phyloP scores from a whole-genome alignment of 1,140 invertebrate genomes.

The Bombyx mori region DNA sequence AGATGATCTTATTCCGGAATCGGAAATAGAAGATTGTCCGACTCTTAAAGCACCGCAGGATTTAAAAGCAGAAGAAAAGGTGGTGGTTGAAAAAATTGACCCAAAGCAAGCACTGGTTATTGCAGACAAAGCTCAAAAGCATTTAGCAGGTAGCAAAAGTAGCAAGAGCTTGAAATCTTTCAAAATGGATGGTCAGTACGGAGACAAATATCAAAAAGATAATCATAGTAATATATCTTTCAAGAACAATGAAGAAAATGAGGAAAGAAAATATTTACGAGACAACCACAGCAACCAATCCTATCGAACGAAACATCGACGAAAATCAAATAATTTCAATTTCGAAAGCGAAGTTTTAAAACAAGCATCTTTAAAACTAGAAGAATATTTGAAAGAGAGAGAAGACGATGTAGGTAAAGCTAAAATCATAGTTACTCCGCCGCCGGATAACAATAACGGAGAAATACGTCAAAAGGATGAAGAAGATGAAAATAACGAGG shows the following conservation, averaged over 20 bases:
- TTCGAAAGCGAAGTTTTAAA: constrained; percentile 63
- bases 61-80: constrained; percentile 68
- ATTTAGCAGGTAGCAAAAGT: constrained; percentile 43
- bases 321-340: constrained; percentile 61
- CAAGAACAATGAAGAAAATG: constrained; percentile 48
- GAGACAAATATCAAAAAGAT: constrained; percentile 54
- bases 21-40: constrained; percentile 64
- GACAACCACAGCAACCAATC: constrained; percentile 63
- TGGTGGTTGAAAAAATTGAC: constrained; percentile 50
- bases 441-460: constrained; percentile 24
- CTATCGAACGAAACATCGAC: constrained; percentile 33
- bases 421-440: constrained; percentile 33
- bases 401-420: constrained; percentile 36
- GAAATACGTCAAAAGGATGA: constrained; percentile 34
- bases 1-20: constrained; percentile 63
- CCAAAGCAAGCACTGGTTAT: constrained; percentile 52
- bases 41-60: constrained; percentile 65
- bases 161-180: constrained; percentile 57
- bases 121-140: constrained; percentile 50
- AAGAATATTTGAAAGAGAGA: constrained; percentile 54
- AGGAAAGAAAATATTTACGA: constrained; percentile 56
- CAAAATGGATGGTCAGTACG: constrained; percentile 57
- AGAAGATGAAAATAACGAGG: constrained; percentile 24
- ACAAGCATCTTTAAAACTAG: constrained; percentile 61
- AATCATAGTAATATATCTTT: constrained; percentile 58